Percentiles rank a stretch among this genome's conserved stretches.
phyloP scores from a whole-genome alignment of 1,140 invertebrate species.

The Nomia melanderi region DNA sequence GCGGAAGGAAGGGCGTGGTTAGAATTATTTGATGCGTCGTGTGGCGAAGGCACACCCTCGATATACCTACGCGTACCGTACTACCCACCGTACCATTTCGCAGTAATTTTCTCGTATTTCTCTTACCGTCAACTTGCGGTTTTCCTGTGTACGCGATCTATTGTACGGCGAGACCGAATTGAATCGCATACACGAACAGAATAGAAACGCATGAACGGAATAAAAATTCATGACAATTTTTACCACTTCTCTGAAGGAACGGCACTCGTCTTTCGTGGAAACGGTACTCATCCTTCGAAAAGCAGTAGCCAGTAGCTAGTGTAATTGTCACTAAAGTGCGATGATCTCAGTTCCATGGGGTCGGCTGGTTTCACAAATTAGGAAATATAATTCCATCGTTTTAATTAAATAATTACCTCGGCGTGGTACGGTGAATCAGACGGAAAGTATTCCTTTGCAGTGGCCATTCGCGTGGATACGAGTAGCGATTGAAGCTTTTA shows the following conservation, averaged over 20 bases:
- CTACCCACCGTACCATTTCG: constrained; percentile 30
- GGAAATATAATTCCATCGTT: constrained; percentile 71
- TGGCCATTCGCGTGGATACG: neutral
- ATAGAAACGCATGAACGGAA: neutral
- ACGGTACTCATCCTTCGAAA: neutral
- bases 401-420: constrained; percentile 72
- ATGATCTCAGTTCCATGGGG: constrained; percentile 54
- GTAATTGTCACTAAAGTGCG: constrained; percentile 29
- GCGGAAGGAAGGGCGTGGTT: constrained; percentile 49
- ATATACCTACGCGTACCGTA: constrained; percentile 34
- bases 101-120: constrained; percentile 23
- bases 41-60: constrained; percentile 40
- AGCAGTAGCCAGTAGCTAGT: neutral
- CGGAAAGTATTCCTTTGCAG: constrained; percentile 32
- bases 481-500: constrained; percentile 13
- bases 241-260: neutral
- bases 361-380: constrained; percentile 72
- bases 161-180: neutral
- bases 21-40: constrained; percentile 37
- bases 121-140: neutral
- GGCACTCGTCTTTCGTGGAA: neutral
- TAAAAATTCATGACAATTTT: neutral
- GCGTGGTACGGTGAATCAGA: constrained; percentile 40
- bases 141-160: neutral
- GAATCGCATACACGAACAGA: neutral